phyloP scores from a whole-genome alignment of 2,888 invertebrate genomes.

The Crematogaster levior region DNA sequence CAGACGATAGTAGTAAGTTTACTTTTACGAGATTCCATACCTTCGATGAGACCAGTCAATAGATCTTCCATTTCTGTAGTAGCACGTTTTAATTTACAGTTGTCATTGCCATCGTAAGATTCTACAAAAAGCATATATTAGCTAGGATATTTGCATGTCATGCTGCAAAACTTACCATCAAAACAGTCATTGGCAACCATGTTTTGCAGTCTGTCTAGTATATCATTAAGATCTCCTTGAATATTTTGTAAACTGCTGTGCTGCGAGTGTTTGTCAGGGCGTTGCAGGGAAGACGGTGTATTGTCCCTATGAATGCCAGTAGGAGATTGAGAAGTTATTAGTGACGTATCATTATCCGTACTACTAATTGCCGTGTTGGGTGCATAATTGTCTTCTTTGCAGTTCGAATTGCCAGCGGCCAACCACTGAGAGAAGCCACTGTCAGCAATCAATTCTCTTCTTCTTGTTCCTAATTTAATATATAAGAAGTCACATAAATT shows the following conservation, averaged over 20 bases:
- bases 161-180: slow-evolving; percentile 86
- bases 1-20: slow-evolving; percentile 82
- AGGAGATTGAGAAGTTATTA: slow-evolving; percentile 74
- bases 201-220: slow-evolving; percentile 90
- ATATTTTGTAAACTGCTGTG: slow-evolving; percentile 85
- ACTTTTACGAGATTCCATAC: slow-evolving; percentile 87
- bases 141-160: slow-evolving; percentile 14
- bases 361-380: slow-evolving; percentile 64
- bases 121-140: slow-evolving; percentile 75
- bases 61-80: slow-evolving; percentile 91
- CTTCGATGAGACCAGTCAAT: slow-evolving; percentile 89
- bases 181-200: slow-evolving; percentile 90
- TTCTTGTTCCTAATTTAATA: slow-evolving; percentile 76
- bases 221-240: slow-evolving; percentile 90
- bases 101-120: slow-evolving; percentile 86
- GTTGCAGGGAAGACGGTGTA: slow-evolving; percentile 82
- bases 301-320: slow-evolving; percentile 79
- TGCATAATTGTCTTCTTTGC: slow-evolving; percentile 70
- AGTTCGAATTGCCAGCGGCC: slow-evolving; percentile 63
- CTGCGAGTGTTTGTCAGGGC: slow-evolving; percentile 83
- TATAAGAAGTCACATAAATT: background rate
- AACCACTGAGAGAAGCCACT: slow-evolving; percentile 85
- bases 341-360: slow-evolving; percentile 69
- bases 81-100: slow-evolving; percentile 89
- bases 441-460: slow-evolving; percentile 74